A percentile compares a stretch with the other conserved stretches of the same genome.
Evolutionary conservation across 2,113 vertebrate species (phyloP).

Genomic region (Ginglymostoma cirratum): DNA sequence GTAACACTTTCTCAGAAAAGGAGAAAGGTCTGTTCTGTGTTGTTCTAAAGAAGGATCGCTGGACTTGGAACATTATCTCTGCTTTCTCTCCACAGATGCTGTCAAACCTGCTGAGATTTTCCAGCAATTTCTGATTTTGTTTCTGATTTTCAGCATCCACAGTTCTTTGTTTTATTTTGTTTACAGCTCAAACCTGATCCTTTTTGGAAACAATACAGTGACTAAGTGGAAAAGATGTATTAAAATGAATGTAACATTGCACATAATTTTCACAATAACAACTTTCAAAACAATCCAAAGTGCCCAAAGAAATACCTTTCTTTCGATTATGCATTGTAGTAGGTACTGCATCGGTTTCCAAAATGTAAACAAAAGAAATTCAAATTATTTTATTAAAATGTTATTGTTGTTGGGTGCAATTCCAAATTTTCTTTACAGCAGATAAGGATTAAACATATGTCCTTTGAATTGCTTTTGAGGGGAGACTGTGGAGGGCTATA

Average conservation of each 20-base stretch:
- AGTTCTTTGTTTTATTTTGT: too few species aligned
- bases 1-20: too few species aligned
- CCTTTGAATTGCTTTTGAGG: neutral
- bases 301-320: neutral
- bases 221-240: neutral
- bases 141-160: too few species aligned
- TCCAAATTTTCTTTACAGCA: neutral
- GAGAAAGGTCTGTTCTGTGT: too few species aligned
- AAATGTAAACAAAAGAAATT: neutral
- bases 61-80: too few species aligned
- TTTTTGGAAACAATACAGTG: neutral
- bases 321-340: neutral
- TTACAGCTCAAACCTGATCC: neutral
- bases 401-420: neutral
- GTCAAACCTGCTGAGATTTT: too few species aligned
- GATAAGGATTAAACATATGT: neutral
- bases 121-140: too few species aligned
- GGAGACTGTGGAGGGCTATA: neutral
- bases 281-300: neutral
- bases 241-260: neutral
- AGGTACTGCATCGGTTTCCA: neutral
- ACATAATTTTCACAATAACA: neutral
- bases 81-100: too few species aligned
- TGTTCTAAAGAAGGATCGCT: too few species aligned
- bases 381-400: neutral